Evolutionary conservation across 2,797 vertebrate genomes (phyloP).

Genomic region (Anniella stebbinsi): DNA sequence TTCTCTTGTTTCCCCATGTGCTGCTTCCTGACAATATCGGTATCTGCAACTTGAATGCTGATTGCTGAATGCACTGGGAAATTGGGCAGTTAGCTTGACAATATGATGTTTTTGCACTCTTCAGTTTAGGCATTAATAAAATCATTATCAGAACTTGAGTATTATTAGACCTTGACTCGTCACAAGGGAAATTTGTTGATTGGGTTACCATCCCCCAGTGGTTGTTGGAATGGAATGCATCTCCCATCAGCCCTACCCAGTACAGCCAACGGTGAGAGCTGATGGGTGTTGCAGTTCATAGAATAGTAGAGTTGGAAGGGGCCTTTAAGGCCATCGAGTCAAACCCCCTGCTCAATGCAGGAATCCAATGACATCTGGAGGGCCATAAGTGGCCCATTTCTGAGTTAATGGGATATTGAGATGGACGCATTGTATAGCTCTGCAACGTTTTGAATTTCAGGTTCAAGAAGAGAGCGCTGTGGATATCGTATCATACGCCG

Average conservation of each 20-base stretch:
- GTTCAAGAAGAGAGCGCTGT: constrained; percentile 91
- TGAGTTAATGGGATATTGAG: not conserved
- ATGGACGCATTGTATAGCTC: not conserved
- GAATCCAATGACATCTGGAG: not conserved
- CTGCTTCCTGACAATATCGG: not conserved
- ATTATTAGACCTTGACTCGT: not conserved
- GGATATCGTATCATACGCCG: constrained; percentile 86
- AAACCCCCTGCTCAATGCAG: too few relatives aligned
- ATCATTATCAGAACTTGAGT: not conserved
- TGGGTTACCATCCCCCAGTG: not conserved
- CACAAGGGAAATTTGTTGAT: not conserved
- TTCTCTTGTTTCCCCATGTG: not conserved
- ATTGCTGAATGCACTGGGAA: not conserved
- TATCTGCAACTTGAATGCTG: not conserved
- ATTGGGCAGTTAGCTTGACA: not conserved
- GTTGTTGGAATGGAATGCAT: too few relatives aligned
- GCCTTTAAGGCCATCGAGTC: too few relatives aligned
- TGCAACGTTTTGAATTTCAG: constrained; percentile 63
- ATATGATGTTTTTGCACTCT: not conserved
- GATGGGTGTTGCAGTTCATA: too few relatives aligned
- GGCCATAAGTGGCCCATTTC: not conserved
- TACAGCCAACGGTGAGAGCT: too few relatives aligned
- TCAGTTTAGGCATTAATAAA: not conserved
- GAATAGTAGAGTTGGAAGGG: too few relatives aligned
- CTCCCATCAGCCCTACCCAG: not conserved